Base-by-base conservation (phyloP, 1,140 invertebrate genomes). In the Myzus persicae region DNA sequence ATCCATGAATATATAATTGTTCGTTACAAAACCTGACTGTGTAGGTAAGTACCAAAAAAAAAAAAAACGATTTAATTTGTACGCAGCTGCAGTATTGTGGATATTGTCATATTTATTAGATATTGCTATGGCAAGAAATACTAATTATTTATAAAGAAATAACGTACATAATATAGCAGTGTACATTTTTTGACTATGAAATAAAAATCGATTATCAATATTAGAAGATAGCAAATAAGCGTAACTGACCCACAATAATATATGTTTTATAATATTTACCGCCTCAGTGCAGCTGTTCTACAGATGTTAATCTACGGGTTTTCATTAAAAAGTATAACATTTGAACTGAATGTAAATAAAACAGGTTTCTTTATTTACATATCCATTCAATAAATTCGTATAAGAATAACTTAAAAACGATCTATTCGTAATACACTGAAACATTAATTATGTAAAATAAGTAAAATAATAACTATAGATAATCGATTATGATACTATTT, bases 361-460 rank as follows among this genome's bases (percentile, higher is more conserved):
- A 84, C 81, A 40, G 81, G 81, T 84, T 84, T 84, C 59, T n/a
- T 67, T 67, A 67, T 67, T 67, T n/a, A 67, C 59, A 67, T 67
- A 67, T n/a, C 31, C 59, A n/a, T 67, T 67, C 59, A 18, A 67
- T n/a, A 67, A 67, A 67, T n/a, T n/a, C 24, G 9, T 67, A 18
- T 18, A 5, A n/a, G 31, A n/a, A n/a, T 67, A 67, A 67, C 31
- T 67, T n/a, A 1, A 67, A 67, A 67, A 67, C n/a, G 18, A 67
- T 67, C 14, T n/a, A 67, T 67, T n/a, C n/a, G n/a, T n/a, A 5
- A n/a, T 26, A 67, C 31, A 14, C 59, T 67, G 31, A 67, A 67
- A 67, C 59, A 67, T 67, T 67, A 67, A n/a, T n/a, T n/a, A n/a
- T n/a, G n/a, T n/a, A 67, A 67, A 18, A 5, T 6, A 18, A n/a